Base-by-base conservation (phyloP, 1,140 invertebrate species). In the Cepaea nemoralis region DNA sequence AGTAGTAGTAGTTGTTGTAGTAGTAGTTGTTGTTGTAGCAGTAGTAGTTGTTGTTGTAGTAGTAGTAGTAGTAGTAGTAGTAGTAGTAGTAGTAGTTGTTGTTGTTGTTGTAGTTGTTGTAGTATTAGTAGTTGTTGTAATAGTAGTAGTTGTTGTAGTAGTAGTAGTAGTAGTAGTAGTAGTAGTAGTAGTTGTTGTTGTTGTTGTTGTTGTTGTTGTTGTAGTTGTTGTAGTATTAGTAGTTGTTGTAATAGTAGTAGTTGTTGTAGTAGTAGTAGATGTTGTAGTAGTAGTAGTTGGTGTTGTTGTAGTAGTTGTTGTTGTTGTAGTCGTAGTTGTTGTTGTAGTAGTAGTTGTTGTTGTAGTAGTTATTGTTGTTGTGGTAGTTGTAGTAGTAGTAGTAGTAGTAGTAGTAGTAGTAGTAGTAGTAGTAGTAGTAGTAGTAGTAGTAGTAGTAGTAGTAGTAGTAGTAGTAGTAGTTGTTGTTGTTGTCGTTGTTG, bases 391-490 rank as follows among this genome's bases (percentile, higher is more conserved):
- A 70, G 67, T 70, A 70, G 27, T 31, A 70, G 67, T 70, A 70
- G 67, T 70, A 70, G 67, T 70, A 70, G 27, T 31, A 70, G 67
- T 70, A 70, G 67, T 70, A 70, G 67, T 70, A 70, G 67, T 70
- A 70, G 27, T 31, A 70, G 67, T 70, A 70, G 67, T 70, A 70
- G 67, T 70, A 70, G 27, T 31, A 70, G 67, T 70, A 70, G 67
- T 70, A 70, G 67, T 70, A 70, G 67, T 70, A 70, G 27, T 31
- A 70, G 67, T 70, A 70, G 67, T 70, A 70, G 67, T 70, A 70
- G 67, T 70, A 70, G 27, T 31, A 70, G 67, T 70, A 70, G 67
- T 70, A 70, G 67, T 70, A 70, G 27, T 31, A 70, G 67, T 70
- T 31, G 67, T 70, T 31, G 67, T 70, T 31, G 27, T 31, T 31